A percentile compares a stretch with the other conserved stretches of the same genome.
phyloP scores from a whole-genome alignment of 2,888 invertebrate species.

The Habroteleia sp. region DNA sequence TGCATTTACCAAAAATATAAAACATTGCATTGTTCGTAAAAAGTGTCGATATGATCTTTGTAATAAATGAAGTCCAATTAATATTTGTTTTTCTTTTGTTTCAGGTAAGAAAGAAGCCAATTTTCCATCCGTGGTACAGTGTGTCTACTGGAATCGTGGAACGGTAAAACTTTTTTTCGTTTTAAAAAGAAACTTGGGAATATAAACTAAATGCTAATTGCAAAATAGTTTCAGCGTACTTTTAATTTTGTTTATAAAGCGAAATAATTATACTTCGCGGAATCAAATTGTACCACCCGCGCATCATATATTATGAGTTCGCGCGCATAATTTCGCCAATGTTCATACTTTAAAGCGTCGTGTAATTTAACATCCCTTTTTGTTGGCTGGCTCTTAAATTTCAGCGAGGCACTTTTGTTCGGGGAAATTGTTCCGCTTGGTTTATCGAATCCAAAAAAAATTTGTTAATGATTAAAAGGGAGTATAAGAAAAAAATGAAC shows the following conservation, averaged over 20 bases:
- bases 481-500: no score
- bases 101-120: slow-evolving; percentile 10
- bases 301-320: slow-evolving; percentile 26
- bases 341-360: slow-evolving; percentile 22
- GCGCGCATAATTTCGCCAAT: slow-evolving; percentile 28
- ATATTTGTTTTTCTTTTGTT: slow-evolving; percentile 15
- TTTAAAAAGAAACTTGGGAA: neutral
- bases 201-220: slow-evolving; percentile 2
- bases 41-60: no score
- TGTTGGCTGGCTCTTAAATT: slow-evolving; percentile 25
- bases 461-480: no score
- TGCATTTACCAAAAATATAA: no score
- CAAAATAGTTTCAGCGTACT: slow-evolving; percentile 8
- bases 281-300: slow-evolving; percentile 30
- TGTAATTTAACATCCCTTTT: slow-evolving; percentile 11
- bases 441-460: no score
- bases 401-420: slow-evolving; percentile 2
- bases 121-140: no score
- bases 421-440: slow-evolving; percentile 6
- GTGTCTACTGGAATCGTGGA: no score
- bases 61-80: no score
- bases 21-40: no score
- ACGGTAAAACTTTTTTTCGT: slow-evolving; percentile 5
- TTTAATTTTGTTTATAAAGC: slow-evolving; percentile 25
- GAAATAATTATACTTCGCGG: slow-evolving; percentile 35